These are phyloP conservation scores for Crambe crambe DNA, from an alignment of 37 sponge, comb jelly and placozoan species.

Conservation along the genomic window DNA sequence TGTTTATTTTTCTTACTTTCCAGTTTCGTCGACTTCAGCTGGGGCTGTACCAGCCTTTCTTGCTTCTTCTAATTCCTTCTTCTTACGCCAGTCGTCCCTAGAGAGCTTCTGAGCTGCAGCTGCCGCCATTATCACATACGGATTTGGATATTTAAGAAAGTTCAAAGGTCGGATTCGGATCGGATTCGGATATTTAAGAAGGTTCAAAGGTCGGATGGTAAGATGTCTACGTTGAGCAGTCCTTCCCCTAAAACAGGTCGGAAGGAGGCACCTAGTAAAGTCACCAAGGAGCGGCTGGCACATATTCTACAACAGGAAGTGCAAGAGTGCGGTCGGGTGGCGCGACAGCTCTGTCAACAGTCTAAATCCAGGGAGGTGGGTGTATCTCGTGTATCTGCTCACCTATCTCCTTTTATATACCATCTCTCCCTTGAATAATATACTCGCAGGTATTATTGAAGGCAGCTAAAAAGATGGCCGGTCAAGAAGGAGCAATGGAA, in stretches of 20 bases:
- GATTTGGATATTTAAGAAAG: not conserved
- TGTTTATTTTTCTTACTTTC: constrained; percentile 65
- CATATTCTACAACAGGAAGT: constrained; percentile 32
- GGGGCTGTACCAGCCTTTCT: constrained; percentile 98
- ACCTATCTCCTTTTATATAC: too few species aligned
- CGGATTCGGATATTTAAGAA: not conserved
- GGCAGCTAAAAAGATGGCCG: constrained; percentile 53
- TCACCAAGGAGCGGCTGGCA: constrained; percentile 26
- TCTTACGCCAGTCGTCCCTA: constrained; percentile 90
- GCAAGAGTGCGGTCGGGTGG: constrained; percentile 32
- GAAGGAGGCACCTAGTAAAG: constrained; percentile 44
- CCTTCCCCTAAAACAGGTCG: not conserved
- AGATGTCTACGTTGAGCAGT: not conserved
- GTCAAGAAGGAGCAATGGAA: constrained; percentile 48
- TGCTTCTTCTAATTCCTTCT: constrained; percentile 98
- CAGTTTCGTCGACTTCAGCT: constrained; percentile 97
- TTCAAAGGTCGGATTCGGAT: not conserved
- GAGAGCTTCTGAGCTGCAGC: constrained; percentile 56
- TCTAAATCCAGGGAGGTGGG: constrained; percentile 49
- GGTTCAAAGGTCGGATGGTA: not conserved
- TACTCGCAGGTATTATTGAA: constrained; percentile 35
- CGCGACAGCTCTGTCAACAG: constrained; percentile 27
- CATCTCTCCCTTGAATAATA: not conserved
- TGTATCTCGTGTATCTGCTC: not conserved
- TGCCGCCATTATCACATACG: not conserved